phyloP scores from a whole-genome alignment of 2,113 vertebrate species.

The Planiliza haematocheilus region DNA sequence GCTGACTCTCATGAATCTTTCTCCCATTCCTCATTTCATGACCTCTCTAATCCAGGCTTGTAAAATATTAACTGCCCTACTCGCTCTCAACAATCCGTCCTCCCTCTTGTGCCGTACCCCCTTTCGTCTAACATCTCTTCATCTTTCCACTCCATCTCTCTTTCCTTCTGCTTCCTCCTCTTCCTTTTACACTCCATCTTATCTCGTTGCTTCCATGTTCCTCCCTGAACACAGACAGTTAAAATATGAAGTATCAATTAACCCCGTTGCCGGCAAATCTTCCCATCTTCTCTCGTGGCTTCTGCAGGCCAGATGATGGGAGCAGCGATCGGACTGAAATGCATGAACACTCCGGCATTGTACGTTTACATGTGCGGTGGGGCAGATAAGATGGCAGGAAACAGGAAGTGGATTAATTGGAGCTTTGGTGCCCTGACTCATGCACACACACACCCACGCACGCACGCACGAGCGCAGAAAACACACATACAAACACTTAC shows the following conservation, averaged over 20 bases:
- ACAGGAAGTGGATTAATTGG: conserved; percentile 82
- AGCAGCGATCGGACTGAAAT: conserved; percentile 31
- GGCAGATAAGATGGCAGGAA: conserved; percentile 76
- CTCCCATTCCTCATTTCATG: conserved; percentile 71
- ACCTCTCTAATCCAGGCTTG: conserved; percentile 79
- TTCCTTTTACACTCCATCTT: conserved; percentile 37
- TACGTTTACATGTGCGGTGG: conserved; percentile 50
- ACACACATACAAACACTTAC: conserved; percentile 65
- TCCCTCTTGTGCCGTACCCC: conserved; percentile 53
- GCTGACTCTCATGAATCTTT: conserved; percentile 68
- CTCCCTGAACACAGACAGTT: conserved; percentile 47
- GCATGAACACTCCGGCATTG: conserved; percentile 27
- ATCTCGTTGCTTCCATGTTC: conserved; percentile 47
- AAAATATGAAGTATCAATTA: conserved; percentile 75
- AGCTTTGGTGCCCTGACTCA: conserved; percentile 59
- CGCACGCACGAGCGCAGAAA: too few species aligned
- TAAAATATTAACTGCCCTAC: conserved; percentile 78
- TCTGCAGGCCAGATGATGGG: conserved; percentile 47
- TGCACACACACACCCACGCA: conserved; percentile 28
- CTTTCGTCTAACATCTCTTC: conserved; percentile 24
- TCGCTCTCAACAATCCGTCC: conserved; percentile 61
- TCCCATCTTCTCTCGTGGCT: conserved; percentile 48
- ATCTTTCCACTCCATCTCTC: conserved; percentile 41
- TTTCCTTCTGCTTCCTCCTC: conserved; percentile 17
- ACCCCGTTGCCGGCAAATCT: conserved; percentile 55